Base-by-base conservation (phyloP, 2,888 invertebrate species). In the Calliphora vomitoria region DNA sequence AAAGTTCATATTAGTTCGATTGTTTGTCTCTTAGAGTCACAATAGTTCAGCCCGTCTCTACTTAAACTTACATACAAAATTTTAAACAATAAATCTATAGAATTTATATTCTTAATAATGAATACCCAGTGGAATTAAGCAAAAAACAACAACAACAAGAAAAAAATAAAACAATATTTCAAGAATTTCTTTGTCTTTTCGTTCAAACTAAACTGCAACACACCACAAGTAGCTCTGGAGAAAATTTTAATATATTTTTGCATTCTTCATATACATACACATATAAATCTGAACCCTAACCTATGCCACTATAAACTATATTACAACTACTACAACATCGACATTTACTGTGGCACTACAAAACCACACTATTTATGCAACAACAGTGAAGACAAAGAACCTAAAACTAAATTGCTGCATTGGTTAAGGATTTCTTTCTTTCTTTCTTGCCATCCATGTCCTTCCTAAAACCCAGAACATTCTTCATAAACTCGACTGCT, bases 231-330 rank as follows among this genome's bases (percentile, higher is more conserved):
- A 44, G 64, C 72, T 31, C 53, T 62, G 38, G 38, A 38, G 8
- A 6, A 80, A 62, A 71, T 62, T 71, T 71, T 38, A 50, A 69
- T 60, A 69, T 18, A 25, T 11, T 38, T 38, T 55, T 71, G 38
- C 53, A 53, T 68, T 47, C 44, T 3, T 68, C 15, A 1, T 47
- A n/a, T 44, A 25, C 15, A 31, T n/a, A 31, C 41, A 38, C 68
- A 44, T n/a, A 18, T 8, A 58, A 44, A 44, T 47, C 18, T 4
- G 38, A 84, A 83, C 76, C 85, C 89, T 88, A 88, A 89, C 89
- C 89, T 89, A 86, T 71, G 89, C 80, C 88, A 89, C 85, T 76
- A 75, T 71, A 82, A 87, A 86, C 72, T 79, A 75, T 69, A 85
- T 87, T 89, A 38, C 50, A 78, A 69, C 78, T 69, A 66, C 44